Conservation (phyloP, 2,888 invertebrate species). For the Chloroclysta siterata region DNA sequence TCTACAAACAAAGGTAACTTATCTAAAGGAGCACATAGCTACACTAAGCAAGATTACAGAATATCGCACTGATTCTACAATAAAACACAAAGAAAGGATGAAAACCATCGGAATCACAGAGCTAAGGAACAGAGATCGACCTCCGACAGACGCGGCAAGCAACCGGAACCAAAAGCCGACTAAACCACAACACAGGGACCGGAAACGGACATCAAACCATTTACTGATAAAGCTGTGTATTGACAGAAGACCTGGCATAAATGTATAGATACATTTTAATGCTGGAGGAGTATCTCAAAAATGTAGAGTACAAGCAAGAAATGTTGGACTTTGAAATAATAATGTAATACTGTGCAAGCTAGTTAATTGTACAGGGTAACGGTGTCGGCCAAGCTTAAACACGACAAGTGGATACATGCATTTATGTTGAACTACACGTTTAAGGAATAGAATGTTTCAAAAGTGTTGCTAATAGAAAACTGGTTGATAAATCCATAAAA, state of each 20-base stretch:
- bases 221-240: constrained; percentile 30
- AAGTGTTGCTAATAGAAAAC: background rate
- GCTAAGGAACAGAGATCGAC: constrained; percentile 46
- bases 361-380: constrained; percentile 10
- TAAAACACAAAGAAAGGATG: constrained; percentile 36
- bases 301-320: background rate
- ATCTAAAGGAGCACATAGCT: constrained; percentile 1
- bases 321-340: background rate
- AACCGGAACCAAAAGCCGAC: constrained; percentile 43
- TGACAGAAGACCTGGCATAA: background rate
- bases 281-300: background rate
- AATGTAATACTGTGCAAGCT: constrained; percentile 17
- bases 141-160: constrained; percentile 51
- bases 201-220: constrained; percentile 25
- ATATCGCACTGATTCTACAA: constrained; percentile 35
- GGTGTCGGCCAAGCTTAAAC: constrained; percentile 17
- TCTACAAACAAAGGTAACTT: constrained; percentile 6
- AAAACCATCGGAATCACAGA: constrained; percentile 43
- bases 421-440: constrained; percentile 4
- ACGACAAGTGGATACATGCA: constrained; percentile 21
- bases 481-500: constrained; percentile 16
- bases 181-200: constrained; percentile 50
- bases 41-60: background rate
- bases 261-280: background rate
- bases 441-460: background rate